phyloP scores from a whole-genome alignment of 2,113 vertebrate species.

The Probosciger aterrimus region DNA sequence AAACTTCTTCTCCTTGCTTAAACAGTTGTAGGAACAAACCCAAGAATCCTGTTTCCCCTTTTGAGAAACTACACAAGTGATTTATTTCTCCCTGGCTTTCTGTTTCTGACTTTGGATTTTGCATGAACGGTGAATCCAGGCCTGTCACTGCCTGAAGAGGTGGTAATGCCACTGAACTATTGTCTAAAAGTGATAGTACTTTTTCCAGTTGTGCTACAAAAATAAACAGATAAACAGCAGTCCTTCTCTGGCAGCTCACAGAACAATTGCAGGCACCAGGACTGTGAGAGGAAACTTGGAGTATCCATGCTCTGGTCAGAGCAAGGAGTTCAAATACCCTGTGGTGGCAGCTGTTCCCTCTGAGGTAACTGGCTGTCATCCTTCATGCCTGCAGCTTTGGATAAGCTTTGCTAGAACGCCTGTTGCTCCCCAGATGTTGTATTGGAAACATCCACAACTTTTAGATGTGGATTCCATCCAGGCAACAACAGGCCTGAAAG shows the following conservation, averaged over 20 bases:
- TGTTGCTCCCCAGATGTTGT: neutral
- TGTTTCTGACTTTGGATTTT: neutral
- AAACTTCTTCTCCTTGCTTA: neutral
- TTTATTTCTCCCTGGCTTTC: neutral
- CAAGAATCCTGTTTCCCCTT: neutral
- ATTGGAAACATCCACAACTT: accelerated
- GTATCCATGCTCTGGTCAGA: neutral
- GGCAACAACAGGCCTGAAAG: neutral
- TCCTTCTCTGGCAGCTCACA: neutral
- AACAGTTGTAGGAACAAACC: neutral
- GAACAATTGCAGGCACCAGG: neutral
- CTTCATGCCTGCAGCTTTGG: neutral
- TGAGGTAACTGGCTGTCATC: neutral
- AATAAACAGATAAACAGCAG: neutral
- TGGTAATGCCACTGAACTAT: neutral
- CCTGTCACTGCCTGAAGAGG: neutral
- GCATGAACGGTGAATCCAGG: neutral
- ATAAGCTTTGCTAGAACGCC: neutral
- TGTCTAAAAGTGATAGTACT: neutral
- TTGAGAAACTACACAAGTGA: neutral
- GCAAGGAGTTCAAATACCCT: neutral
- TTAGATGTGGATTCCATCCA: neutral
- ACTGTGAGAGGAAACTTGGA: neutral
- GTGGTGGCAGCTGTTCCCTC: neutral
- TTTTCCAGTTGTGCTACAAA: neutral